Base-by-base conservation (phyloP, 2,113 vertebrate genomes). In the Hiodon tergisus region DNA sequence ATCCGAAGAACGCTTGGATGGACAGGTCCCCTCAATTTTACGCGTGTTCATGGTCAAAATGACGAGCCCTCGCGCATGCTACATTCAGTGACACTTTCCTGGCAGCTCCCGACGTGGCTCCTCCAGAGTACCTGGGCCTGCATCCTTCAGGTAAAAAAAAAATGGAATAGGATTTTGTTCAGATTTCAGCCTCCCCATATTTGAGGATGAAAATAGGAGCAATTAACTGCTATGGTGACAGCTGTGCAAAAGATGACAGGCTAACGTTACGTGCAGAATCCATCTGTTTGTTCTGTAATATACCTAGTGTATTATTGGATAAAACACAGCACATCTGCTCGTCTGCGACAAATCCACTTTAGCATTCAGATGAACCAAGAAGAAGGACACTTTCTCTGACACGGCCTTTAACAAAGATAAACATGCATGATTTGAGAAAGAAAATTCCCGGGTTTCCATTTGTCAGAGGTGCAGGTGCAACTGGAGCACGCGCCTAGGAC, bases 171-270 rank as follows among this genome's bases (percentile, higher is more conserved):
- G 31, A 31, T 31, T 31, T 31, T 31, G 31, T 31, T 31, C 31
- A 1, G 31, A 31, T 31, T 31, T 71, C 75, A 80, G 78, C 14
- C 55, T 11, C 75, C 80, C 81, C 85, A 85, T 83, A 89, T 87
- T 86, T 86, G 85, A 82, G 74, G 79, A 88, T 85, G 87, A 89
- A 91, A 84, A 87, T 86, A 83, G 83, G 85, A 85, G 87, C 88
- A 89, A 90, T 89, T 91, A 89, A 88, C 80, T 82, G 82, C 81
- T 80, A 77, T 78, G 76, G 78, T 67, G 79, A 83, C 84, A 88
- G 86, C 84, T 85, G 80, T 77, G 83, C 81, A 82, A 86, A 86
- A 31, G 82, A 86, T 78, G 79, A 79, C 74, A 6, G 53, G 72
- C 83, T 79, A 81, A 81, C 81, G 82, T 78, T 83, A 85, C 74